Percentiles rank a stretch among this genome's conserved stretches.
Conservation (phyloP, 1,140 invertebrate species). For the Anagrus nilaparvatae region DNA sequence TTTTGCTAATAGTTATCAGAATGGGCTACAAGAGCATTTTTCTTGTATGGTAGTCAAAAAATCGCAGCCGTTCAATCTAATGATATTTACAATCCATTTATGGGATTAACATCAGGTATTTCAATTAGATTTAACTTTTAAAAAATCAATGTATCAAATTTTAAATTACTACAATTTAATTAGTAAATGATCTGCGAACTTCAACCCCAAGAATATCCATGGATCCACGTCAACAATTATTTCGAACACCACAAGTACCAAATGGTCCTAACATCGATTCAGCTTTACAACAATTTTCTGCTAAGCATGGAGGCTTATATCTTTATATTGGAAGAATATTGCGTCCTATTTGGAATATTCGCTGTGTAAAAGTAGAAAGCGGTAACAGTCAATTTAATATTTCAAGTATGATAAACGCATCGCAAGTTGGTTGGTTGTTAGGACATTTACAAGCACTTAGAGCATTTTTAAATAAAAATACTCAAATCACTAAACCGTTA, state of each 20-base stretch:
- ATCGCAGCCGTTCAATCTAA: constrained; percentile 18
- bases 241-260: constrained; percentile 15
- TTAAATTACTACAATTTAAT: not conserved
- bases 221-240: constrained; percentile 4
- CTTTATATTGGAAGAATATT: constrained; percentile 80
- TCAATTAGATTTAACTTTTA: constrained; percentile 1
- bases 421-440: constrained; percentile 50
- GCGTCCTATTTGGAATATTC: constrained; percentile 67
- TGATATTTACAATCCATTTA: constrained; percentile 21
- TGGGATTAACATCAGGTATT: constrained; percentile 21
- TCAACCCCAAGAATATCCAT: constrained; percentile 33
- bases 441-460: constrained; percentile 51
- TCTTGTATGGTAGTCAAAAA: constrained; percentile 77
- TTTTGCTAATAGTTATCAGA: constrained; percentile 56
- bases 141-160: constrained; percentile 1
- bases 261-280: constrained; percentile 28
- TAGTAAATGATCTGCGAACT: constrained; percentile 27
- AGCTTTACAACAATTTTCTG: constrained; percentile 56
- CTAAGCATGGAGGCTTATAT: constrained; percentile 90
- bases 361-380: constrained; percentile 55
- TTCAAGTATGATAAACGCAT: constrained; percentile 42
- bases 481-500: constrained; percentile 39
- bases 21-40: constrained; percentile 86
- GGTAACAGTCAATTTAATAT: constrained; percentile 49
- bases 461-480: constrained; percentile 55